Evolutionary conservation across 2,888 invertebrate species (phyloP), one percentile per base, ranked within the genome.

Genomic region (Cerastoderma edule): DNA sequence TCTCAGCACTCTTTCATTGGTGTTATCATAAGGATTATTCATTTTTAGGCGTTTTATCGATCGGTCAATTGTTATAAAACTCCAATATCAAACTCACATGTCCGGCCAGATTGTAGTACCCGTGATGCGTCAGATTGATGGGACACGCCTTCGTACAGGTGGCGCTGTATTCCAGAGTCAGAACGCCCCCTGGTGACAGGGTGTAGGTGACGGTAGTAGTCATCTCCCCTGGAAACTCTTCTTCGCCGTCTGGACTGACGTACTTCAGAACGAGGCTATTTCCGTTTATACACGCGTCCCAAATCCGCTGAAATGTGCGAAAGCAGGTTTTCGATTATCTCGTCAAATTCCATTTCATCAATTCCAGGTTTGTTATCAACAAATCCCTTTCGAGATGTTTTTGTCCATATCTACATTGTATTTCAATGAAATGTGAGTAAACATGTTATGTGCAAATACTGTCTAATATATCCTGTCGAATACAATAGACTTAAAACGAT

Each of bases 31-130:
- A n/a, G 16, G 39, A 10, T 39, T 39, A 39, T 39, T 10, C 39
- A 39, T 39, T 39, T 39, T 10, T 39, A 53, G 24, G 19, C 19
- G 3, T 24, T n/a, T n/a, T n/a, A n/a, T n/a, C n/a, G n/a, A n/a
- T n/a, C n/a, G n/a, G n/a, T n/a, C 10, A 10, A 44, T 16, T 44
- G 16, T 16, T 44, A 13, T 13, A 13, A 44, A 44, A 10, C n/a
- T 6, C 24, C 6, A 50, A 50, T 4, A 22, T 5, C n/a, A n/a
- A n/a, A 83, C 88, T 93, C 89, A 96, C 95, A 93, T 98, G 97
- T 22, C 98, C 98, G 60, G 95, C 96, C 53, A 99, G 94, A 93
- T 99, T 99, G 93, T 98, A 98, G 92, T 96, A 98, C 0, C 96
- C 95, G 89, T 98, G 96, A 92, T 96, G 96, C 57, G 97, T 97